Evolutionary conservation across 2,888 invertebrate species (phyloP), one percentile per base, ranked within the genome.

Genomic region (Limnephilus marmoratus): DNA sequence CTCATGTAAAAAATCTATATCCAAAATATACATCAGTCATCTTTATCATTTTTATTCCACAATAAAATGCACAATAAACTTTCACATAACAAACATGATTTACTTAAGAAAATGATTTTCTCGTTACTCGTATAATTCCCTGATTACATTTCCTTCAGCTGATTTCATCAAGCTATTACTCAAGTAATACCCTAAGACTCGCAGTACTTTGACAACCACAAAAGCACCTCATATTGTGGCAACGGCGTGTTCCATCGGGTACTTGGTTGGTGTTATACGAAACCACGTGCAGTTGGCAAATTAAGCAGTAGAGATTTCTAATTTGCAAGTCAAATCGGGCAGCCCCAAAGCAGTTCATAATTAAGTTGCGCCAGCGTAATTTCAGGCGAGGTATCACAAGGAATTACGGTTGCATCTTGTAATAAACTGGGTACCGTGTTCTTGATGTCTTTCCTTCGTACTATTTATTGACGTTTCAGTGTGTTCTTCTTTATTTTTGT

Each of bases 261-360:
- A 37, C 68, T 68, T n/a, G 68, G 68, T 24, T n/a, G 85, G 41
- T 41, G 87, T 87, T 87, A 53, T 31, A 87, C 68, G 31, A 87
- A 87, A 68, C 87, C 37, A 29, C 49, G 49, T 87, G 49, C 87
- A 53, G 34, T 68, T 87, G 49, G 87, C 87, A 68, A 87, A 87
- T 87, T 87, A 87, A 31, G 37, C 87, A 68, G 53, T 53, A 87
- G 49, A 87, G 53, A 87, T 87, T 68, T 87, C 87, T 86, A 86
- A 87, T 87, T 87, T 87, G 87, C 87, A 87, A 87, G 87, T 87
- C 87, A 87, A 53, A 87, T 87, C 68, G 31, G 5, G 34, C 34
- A 37, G n/a, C 37, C 68, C 68, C 53, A 87, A 87, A 87, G 87
- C 87, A 68, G 53, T 18, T 87, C 87, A 68, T 87, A 87, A 87